phyloP scores from a whole-genome alignment of 2,888 invertebrate species.

The Parnassius mnemosyne region DNA sequence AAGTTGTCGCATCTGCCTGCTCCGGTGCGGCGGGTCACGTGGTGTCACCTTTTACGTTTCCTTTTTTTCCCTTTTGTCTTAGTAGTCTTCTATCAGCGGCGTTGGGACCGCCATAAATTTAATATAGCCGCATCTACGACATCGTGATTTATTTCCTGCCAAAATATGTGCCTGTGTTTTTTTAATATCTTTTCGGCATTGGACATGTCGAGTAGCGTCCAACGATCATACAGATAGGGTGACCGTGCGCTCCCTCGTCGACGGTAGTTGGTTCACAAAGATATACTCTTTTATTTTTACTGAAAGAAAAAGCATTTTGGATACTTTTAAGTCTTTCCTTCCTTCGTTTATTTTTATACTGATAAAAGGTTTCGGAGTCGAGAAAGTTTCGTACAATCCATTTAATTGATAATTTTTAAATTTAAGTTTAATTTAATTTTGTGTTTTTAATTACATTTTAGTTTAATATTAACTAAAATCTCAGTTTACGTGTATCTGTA shows the following conservation, averaged over 20 bases:
- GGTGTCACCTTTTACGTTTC: conserved; percentile 52
- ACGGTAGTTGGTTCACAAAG: conserved; percentile 71
- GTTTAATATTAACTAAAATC: too few relatives aligned
- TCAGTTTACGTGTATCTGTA: too few relatives aligned
- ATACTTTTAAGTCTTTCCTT: conserved; percentile 43
- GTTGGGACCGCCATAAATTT: conserved; percentile 73
- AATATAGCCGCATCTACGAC: conserved; percentile 68
- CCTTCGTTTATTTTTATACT: conserved; percentile 43
- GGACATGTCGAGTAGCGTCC: conserved; percentile 75
- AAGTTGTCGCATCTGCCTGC: conserved; percentile 70
- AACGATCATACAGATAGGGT: conserved; percentile 74
- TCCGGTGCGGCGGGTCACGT: conserved; percentile 47
- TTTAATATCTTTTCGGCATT: conserved; percentile 58
- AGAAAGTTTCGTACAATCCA: conserved; percentile 36
- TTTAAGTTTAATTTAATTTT: too few relatives aligned
- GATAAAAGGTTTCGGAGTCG: conserved; percentile 61
- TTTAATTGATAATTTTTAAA: neutral
- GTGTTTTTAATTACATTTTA: too few relatives aligned
- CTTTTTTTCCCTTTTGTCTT: conserved; percentile 53
- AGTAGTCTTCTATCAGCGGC: conserved; percentile 58
- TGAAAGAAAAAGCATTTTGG: conserved; percentile 58
- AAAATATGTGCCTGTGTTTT: conserved; percentile 71
- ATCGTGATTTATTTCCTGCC: conserved; percentile 77
- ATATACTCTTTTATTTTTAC: conserved; percentile 53
- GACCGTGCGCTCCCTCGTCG: conserved; percentile 65